Base-by-base conservation (phyloP, 2,888 invertebrate species). In the Nomada fabriciana region DNA sequence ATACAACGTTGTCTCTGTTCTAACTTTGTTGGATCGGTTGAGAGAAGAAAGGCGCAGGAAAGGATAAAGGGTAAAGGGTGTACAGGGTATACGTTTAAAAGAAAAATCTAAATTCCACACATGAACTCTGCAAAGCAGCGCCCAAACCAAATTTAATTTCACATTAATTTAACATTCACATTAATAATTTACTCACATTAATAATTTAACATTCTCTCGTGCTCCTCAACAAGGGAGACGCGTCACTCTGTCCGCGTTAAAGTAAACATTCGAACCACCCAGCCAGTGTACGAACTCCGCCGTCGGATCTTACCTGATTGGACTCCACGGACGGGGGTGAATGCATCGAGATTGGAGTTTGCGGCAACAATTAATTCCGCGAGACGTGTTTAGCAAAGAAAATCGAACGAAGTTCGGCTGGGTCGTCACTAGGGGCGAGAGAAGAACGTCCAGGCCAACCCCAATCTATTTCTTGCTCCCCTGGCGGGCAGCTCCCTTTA, bases 391-490 rank as follows among this genome's bases (percentile, higher is more conserved):
- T 78, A 78, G 43, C 67, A 55, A 71, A 52, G 79, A 78, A 78
- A 80, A 78, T 80, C 70, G 60, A 77, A 69, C 42, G 59, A 11
- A 55, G 18, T 47, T 47, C 42, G 18, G 50, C 47, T 20, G 50
- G 18, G 42, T 55, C 55, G 18, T 23, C 42, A 36, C 36, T 7
- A 7, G 61, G 7, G 43, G 43, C 5, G 29, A 52, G 50, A 25
- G 61, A 68, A 60, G 55, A 55, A 68, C 53, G 70, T 68, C 67
- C 78, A 42, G 52, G 20, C 43, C 47, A 50, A 64, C 71, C 61
- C 53, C 69, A 73, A 82, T 82, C 80, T 82, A 80, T 76, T 82
- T 82, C 82, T 81, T 81, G 76, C 67, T 65, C 53, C 75, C 60
- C 36, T 36, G 57, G n/a, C 80, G 71, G 60, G 65, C 61, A 78